Base-by-base conservation (phyloP, 2,797 vertebrate species). In the Hydrocynus forskahlii region DNA sequence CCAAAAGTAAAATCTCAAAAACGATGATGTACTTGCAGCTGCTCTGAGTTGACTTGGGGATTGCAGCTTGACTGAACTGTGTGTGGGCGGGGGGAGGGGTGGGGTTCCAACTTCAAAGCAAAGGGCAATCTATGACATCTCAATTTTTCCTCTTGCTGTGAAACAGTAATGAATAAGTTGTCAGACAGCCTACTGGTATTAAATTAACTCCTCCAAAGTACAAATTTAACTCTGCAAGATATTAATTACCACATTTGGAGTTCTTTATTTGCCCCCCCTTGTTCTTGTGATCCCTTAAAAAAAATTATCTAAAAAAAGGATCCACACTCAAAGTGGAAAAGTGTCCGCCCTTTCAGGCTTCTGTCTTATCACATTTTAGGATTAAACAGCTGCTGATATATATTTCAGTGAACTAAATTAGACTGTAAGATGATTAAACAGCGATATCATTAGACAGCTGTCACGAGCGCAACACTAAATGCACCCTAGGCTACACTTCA, bases 401-500 rank as follows among this genome's bases (percentile, higher is more conserved):
- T 59, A 19, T 74, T 59, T 59, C 19, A 59, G 54, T 59, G 54
- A 74, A 23, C 54, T 59, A 55, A 73, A 57, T 57, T 40, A n/a
- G 10, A 1, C 23, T 40, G 35, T 55, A 35, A 54, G 29, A 40
- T 59, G 29, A 59, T 74, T 74, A 59, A 74, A 74, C 21, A 55
- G 17, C 6, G n/a, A 23, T 69, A 69, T 48, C 67, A 69, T 69
- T 7, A 69, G 67, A 50, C 54, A 21, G 69, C 66, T 80, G 63
- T 75, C 54, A 48, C 64, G 43, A 64, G 17, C 48, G 43, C 76
- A 67, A 40, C 67, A 52, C 48, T 70, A 52, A 76, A n/a, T 25
- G n/a, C 35, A 57, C 35, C 75, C 81, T 29, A 62, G 76, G 60
- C 70, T 83, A 52, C 35, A 62, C 75, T 79, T 83, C 57, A 50